phyloP scores from a whole-genome alignment of 2,113 vertebrate species.

The Pheucticus melanocephalus region DNA sequence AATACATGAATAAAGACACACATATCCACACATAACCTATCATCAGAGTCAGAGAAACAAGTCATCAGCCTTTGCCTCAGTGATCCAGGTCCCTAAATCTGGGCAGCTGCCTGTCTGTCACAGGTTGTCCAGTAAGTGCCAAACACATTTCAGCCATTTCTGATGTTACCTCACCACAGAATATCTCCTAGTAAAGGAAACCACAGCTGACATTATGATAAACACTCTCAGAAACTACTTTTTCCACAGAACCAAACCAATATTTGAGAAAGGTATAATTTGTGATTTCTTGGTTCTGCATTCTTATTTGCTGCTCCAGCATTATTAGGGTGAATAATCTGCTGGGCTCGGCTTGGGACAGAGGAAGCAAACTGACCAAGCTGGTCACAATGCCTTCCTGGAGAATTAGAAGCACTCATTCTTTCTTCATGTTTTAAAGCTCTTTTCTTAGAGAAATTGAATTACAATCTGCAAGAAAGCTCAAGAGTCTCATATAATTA shows the following conservation, averaged over 20 bases:
- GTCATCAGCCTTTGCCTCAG: background rate
- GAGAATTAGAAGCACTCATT: conserved; percentile 28
- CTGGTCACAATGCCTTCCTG: background rate
- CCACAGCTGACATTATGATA: background rate
- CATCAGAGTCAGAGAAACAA: background rate
- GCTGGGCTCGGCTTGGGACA: background rate
- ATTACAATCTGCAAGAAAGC: conserved; percentile 49
- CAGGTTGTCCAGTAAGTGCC: background rate
- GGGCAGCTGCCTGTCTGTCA: background rate
- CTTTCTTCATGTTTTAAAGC: conserved; percentile 26
- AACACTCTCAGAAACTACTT: background rate
- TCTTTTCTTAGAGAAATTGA: conserved; percentile 31
- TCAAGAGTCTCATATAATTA: conserved; percentile 54
- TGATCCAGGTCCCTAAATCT: background rate
- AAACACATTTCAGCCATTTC: background rate
- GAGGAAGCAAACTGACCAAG: background rate
- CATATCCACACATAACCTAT: background rate
- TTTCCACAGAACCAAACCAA: background rate
- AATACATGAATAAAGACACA: background rate
- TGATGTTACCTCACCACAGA: background rate
- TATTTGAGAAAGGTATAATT: background rate
- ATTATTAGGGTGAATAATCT: background rate
- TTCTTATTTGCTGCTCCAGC: background rate
- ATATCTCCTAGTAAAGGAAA: background rate
- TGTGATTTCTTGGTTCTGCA: background rate